Conservation (phyloP, 1,140 invertebrate species). For the Lucilia sericata region DNA sequence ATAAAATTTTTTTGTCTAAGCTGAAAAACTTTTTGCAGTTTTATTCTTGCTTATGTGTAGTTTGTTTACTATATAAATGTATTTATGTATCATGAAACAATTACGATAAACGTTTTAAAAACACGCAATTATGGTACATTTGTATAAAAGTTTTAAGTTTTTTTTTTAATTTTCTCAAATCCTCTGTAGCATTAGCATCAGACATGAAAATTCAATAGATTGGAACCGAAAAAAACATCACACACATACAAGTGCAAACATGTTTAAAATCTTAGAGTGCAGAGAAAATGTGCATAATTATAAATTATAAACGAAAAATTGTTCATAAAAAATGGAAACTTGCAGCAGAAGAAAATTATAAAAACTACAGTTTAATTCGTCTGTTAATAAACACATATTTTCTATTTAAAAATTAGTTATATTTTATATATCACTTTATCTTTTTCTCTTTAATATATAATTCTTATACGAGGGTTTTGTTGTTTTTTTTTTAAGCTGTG, state of each 20-base stretch:
- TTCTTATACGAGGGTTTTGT: neutral
- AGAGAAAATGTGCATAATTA: slow-evolving; percentile 33
- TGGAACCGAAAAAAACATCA: slow-evolving; percentile 35
- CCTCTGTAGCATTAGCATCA: slow-evolving; percentile 4
- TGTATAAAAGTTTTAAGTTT: neutral
- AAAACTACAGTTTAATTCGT: neutral
- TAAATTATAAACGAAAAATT: neutral
- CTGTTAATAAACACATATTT: neutral
- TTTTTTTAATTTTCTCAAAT: neutral
- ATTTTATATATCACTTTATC: neutral
- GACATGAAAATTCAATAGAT: slow-evolving; percentile 47
- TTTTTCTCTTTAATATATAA: neutral
- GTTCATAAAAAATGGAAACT: neutral
- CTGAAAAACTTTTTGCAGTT: no score
- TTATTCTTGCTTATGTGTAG: no score
- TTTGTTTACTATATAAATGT: neutral
- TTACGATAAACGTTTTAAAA: slow-evolving; percentile 26
- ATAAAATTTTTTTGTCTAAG: no score
- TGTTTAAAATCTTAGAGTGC: neutral
- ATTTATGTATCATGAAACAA: slow-evolving; percentile 1
- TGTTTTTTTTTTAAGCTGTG: no score
- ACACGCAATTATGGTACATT: slow-evolving; percentile 23
- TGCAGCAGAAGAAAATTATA: neutral
- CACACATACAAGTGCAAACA: neutral
- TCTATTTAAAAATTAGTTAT: neutral